Base-by-base conservation (phyloP, 2,113 vertebrate genomes). In the Ictalurus furcatus region DNA sequence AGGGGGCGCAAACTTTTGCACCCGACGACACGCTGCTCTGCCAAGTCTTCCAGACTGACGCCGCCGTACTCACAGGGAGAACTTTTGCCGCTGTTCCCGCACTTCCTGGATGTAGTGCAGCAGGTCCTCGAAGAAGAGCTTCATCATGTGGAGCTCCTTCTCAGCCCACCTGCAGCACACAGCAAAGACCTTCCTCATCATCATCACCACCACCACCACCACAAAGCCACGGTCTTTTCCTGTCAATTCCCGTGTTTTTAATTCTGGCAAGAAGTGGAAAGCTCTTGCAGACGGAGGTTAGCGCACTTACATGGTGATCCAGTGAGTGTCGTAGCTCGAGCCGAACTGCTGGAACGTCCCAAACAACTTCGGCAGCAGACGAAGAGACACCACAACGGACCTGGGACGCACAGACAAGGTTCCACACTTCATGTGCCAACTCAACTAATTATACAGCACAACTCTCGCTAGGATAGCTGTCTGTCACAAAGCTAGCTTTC, bases 91-190 rank as follows among this genome's bases (percentile, higher is more conserved):
- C 82, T 97, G 97, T 91, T 99, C 98, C 81, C 97, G 94, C 86
- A 99, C 97, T 87, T 98, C 96, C 93, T 98, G 97, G 94, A 99
- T 99, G 96, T 99, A 99, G 94, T 99, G 96, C 90, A 99, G 96
- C 90, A 99, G 96, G 94, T 99, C 97, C 94, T 99, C 98, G 85
- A 99, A 99, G 95, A 99, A 99, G 88, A 99, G 97, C 88, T 98
- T 99, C 98, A 99, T 99, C 98, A 99, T 99, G 89, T 98, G 98
- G 87, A 99, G 95, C 86, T 99, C 98, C 93, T 99, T 99, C 94
- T 99, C 98, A 9, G 98, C 98, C 98, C 98, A 99, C 98, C 98
- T 99, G 93, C 84, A 17, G 25, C 58, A 78, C 19, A 59, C 21
- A 87, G 59, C 12, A 71, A 8, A 87, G 17, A 78, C 54, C 34